Evolutionary conservation across 2,797 vertebrate genomes (phyloP).

Genomic region (Peromyscus attwateri): DNA sequence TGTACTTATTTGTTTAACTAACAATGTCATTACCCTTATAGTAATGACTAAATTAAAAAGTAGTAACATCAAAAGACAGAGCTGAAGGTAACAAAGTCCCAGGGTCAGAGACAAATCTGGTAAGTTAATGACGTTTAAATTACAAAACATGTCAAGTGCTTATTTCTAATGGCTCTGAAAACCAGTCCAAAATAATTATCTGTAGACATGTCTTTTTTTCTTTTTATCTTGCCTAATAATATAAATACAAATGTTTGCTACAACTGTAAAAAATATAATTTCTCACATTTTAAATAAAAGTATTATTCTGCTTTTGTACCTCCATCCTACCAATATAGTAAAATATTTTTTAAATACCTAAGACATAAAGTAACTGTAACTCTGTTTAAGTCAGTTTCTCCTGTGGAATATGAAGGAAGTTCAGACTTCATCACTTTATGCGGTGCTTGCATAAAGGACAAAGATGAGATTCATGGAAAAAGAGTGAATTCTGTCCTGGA

Average conservation of each 20-base stretch:
- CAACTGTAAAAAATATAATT: not conserved
- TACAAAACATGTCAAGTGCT: not conserved
- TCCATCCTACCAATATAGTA: not conserved
- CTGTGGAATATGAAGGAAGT: not conserved
- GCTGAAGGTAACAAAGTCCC: not conserved
- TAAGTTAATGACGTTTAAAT: not conserved
- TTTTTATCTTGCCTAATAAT: slow-evolving; percentile 32
- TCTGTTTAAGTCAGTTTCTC: not conserved
- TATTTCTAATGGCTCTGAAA: slow-evolving; percentile 41
- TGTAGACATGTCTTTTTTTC: not conserved
- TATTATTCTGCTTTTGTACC: not conserved
- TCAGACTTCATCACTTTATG: not conserved
- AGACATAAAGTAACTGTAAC: not conserved
- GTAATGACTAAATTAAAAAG: not conserved
- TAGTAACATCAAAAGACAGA: not conserved
- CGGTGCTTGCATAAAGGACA: not conserved
- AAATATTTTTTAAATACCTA: not conserved
- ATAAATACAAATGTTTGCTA: not conserved
- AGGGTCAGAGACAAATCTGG: not conserved
- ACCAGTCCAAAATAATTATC: not conserved
- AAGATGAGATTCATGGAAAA: not conserved
- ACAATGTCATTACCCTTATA: not conserved
- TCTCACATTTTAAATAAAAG: slow-evolving; percentile 28
- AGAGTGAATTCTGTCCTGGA: not conserved
- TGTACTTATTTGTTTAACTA: not conserved